A percentile compares a stretch with the other conserved stretches of the same genome.
Evolutionary conservation across 2,888 invertebrate genomes (phyloP).

Genomic region (Ligdia adustata): DNA sequence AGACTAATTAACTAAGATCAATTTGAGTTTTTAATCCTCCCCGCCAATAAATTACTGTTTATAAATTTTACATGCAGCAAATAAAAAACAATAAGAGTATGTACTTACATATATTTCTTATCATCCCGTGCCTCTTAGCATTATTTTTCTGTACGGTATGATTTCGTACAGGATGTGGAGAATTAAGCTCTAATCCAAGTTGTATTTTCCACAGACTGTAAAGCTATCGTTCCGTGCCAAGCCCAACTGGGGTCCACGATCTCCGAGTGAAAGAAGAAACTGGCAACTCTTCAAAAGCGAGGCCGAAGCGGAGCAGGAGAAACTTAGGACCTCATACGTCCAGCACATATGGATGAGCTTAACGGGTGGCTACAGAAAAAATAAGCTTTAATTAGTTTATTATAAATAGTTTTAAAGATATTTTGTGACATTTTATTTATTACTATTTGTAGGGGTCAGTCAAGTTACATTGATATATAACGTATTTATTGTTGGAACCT

Average conservation of each 20-base stretch:
- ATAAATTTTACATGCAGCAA: too few species aligned
- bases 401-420: not conserved
- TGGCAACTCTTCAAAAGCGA: constrained; percentile 84
- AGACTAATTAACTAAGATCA: too few species aligned
- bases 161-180: too few species aligned
- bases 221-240: constrained; percentile 69
- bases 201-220: constrained; percentile 63
- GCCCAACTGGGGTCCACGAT: constrained; percentile 86
- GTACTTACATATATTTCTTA: too few species aligned
- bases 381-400: constrained; percentile 5
- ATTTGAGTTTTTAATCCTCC: too few species aligned
- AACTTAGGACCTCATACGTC: constrained; percentile 35
- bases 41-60: too few species aligned
- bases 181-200: too few species aligned
- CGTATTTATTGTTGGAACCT: too few species aligned
- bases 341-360: constrained; percentile 58
- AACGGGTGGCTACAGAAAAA: constrained; percentile 35
- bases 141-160: too few species aligned
- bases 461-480: too few species aligned
- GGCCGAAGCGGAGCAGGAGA: constrained; percentile 55
- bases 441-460: not conserved
- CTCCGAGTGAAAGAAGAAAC: constrained; percentile 67
- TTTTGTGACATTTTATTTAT: constrained; percentile 7
- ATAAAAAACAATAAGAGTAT: too few species aligned
- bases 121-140: too few species aligned